These are phyloP conservation scores for Lamprologus speciosus DNA, from an alignment of 2,113 vertebrate genomes.

Conservation along the genomic window DNA sequence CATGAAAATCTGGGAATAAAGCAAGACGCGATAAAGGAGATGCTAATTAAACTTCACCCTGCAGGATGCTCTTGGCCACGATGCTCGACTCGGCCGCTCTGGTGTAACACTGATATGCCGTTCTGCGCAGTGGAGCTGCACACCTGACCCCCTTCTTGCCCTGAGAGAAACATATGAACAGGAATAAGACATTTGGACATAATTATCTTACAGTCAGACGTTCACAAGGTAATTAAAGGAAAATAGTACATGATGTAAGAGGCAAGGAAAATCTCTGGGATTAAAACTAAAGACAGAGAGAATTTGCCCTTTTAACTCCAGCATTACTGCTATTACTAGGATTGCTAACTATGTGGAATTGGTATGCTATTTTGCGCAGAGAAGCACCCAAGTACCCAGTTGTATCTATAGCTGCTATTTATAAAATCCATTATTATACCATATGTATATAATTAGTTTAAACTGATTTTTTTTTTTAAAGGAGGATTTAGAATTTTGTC, in stretches of 20 bases:
- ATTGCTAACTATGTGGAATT: neutral
- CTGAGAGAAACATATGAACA: conserved; percentile 46
- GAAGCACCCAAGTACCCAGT: neutral
- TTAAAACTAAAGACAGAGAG: neutral
- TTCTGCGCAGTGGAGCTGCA: conserved; percentile 48
- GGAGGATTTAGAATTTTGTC: neutral
- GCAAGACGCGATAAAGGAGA: conserved; percentile 2
- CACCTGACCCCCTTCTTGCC: conserved; percentile 64
- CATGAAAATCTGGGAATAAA: neutral
- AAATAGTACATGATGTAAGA: neutral
- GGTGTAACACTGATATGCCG: conserved; percentile 62
- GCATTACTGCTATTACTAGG: neutral
- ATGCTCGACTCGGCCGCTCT: conserved; percentile 53
- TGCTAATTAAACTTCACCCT: conserved; percentile 66
- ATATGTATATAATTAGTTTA: neutral
- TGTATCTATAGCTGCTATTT: neutral
- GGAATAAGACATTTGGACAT: conserved; percentile 31
- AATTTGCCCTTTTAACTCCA: neutral
- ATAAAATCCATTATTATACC: neutral
- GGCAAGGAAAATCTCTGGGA: neutral
- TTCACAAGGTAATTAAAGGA: neutral
- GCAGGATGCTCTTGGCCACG: conserved; percentile 66
- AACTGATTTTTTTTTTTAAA: neutral
- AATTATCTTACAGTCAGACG: neutral
- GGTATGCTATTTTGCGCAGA: neutral